phyloP scores from a whole-genome alignment of 1,140 invertebrate species.

The Agrypnia vestita region DNA sequence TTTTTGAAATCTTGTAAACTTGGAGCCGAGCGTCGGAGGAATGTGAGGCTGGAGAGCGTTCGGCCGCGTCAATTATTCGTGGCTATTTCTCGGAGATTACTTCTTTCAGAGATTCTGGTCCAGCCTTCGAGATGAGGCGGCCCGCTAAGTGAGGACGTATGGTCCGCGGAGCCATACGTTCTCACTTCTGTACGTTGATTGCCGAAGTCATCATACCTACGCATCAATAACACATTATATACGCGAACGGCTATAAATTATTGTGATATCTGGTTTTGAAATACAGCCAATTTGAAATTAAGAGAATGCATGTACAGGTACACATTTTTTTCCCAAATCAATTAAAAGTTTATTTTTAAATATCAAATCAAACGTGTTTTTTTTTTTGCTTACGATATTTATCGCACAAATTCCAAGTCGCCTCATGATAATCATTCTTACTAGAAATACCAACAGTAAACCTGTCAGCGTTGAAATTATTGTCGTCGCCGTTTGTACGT shows the following conservation, averaged over 20 bases:
- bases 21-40: neutral
- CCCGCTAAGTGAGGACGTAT: too few species aligned
- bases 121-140: too few species aligned
- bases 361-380: neutral
- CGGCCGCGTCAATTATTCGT: conserved; percentile 19
- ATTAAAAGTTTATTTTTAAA: neutral
- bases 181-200: neutral
- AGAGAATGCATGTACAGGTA: neutral
- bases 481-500: too few species aligned
- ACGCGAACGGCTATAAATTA: neutral
- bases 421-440: too few species aligned
- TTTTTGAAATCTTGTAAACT: conserved; percentile 33
- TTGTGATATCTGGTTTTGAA: neutral
- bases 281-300: neutral
- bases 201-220: neutral
- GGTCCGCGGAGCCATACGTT: neutral
- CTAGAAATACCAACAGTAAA: too few species aligned
- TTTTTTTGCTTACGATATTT: neutral
- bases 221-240: neutral
- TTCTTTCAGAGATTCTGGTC: neutral
- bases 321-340: conserved; percentile 11
- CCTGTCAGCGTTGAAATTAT: too few species aligned
- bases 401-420: too few species aligned
- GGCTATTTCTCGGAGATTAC: conserved; percentile 9
- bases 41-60: conserved; percentile 19